Evolutionary conservation across 2,797 vertebrate genomes (phyloP).

Genomic region (Brotula barbata): DNA sequence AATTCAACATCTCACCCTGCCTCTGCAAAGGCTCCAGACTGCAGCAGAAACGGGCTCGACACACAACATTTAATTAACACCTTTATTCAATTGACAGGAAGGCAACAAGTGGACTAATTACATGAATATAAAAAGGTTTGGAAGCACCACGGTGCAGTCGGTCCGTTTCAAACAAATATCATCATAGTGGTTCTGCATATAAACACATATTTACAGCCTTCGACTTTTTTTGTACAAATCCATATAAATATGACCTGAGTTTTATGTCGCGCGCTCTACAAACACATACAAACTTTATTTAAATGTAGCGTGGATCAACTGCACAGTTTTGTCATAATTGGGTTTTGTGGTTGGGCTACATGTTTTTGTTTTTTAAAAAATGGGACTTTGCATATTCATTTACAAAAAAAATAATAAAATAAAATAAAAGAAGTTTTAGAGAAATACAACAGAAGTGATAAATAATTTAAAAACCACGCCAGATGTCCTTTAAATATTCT

Average conservation of each 20-base stretch:
- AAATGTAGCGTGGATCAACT: slow-evolving; percentile 60
- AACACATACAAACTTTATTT: slow-evolving; percentile 65
- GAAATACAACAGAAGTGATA: slow-evolving; percentile 74
- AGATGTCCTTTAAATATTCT: slow-evolving; percentile 77
- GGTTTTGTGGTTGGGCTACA: slow-evolving; percentile 56
- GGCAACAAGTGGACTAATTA: slow-evolving; percentile 78
- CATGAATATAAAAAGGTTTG: slow-evolving; percentile 75
- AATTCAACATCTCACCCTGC: too few relatives aligned
- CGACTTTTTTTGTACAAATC: slow-evolving; percentile 81
- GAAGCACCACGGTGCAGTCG: slow-evolving; percentile 73
- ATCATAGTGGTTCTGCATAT: slow-evolving; percentile 84
- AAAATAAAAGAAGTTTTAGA: slow-evolving; percentile 23
- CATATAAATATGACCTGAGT: slow-evolving; percentile 88
- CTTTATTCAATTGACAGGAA: slow-evolving; percentile 82
- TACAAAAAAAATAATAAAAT: slow-evolving; percentile 57
- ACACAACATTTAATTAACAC: slow-evolving; percentile 71
- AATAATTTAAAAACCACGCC: slow-evolving; percentile 81
- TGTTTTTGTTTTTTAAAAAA: slow-evolving; percentile 49
- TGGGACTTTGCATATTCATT: slow-evolving; percentile 65
- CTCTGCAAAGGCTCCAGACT: background rate
- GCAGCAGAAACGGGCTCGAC: slow-evolving; percentile 49
- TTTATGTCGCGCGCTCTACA: slow-evolving; percentile 64
- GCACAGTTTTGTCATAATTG: slow-evolving; percentile 64
- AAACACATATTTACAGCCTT: slow-evolving; percentile 85
- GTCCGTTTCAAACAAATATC: slow-evolving; percentile 72